These are phyloP conservation scores for Drosophila novamexicana DNA, from an alignment of 1,140 invertebrate species.

Conservation along the genomic window DNA sequence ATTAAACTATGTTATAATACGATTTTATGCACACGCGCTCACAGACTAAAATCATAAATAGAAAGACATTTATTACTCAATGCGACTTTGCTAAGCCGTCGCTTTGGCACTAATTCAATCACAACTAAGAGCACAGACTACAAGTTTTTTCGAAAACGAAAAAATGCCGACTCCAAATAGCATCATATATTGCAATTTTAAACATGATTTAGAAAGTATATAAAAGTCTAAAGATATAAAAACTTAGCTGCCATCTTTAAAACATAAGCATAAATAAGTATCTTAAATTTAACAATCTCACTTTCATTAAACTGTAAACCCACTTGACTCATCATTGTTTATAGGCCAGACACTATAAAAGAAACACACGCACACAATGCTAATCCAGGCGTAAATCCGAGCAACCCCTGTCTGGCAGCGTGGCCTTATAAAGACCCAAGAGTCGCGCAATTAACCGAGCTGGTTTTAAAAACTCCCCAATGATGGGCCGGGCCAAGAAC, in stretches of 20 bases:
- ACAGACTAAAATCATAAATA: too few species aligned
- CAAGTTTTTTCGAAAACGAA: too few species aligned
- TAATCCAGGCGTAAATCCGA: slow-evolving; percentile 48
- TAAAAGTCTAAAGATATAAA: too few species aligned
- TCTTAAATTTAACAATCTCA: neutral
- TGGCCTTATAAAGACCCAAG: slow-evolving; percentile 52
- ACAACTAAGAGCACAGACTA: too few species aligned
- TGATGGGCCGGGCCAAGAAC: slow-evolving; percentile 36
- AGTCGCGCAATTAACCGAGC: slow-evolving; percentile 69
- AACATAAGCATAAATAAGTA: neutral
- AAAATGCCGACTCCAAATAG: too few species aligned
- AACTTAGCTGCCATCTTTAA: neutral
- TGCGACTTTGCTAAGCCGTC: too few species aligned
- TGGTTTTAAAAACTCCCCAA: slow-evolving; percentile 71
- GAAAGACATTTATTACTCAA: too few species aligned
- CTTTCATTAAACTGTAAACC: slow-evolving; percentile 7
- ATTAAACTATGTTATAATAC: too few species aligned
- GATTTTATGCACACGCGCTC: too few species aligned
- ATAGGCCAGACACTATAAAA: slow-evolving; percentile 9
- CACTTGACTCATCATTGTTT: slow-evolving; percentile 43
- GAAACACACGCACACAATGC: slow-evolving; percentile 1
- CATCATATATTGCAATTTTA: too few species aligned
- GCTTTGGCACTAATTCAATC: too few species aligned
- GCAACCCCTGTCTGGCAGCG: slow-evolving; percentile 53
- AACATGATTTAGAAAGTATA: too few species aligned